These are phyloP conservation scores for Dendropsophus ebraccatus DNA, from an alignment of 2,113 vertebrate genomes.

Conservation along the genomic window DNA sequence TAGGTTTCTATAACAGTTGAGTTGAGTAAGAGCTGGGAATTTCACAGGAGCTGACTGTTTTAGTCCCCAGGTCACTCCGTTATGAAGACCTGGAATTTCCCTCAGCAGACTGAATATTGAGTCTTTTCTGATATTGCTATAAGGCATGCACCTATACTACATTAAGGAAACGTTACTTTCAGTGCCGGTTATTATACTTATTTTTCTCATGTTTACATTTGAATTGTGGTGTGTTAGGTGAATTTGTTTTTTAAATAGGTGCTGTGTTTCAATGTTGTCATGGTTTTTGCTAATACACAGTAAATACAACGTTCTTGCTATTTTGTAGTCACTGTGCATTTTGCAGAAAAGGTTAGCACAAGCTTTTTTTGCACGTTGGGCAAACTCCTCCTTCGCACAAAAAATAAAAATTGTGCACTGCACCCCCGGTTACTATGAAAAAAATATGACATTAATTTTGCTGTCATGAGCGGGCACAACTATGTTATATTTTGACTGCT, in stretches of 20 bases:
- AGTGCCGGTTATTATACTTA: not conserved
- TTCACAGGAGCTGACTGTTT: not conserved
- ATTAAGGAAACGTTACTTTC: not conserved
- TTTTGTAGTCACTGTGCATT: too few relatives aligned
- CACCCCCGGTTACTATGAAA: too few relatives aligned
- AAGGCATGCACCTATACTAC: not conserved
- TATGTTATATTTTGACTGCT: too few relatives aligned
- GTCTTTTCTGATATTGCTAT: not conserved
- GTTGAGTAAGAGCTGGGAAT: slow-evolving; percentile 3
- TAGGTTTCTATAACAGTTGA: too few relatives aligned
- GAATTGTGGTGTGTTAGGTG: not conserved
- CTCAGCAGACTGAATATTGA: not conserved
- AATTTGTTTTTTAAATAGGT: not conserved
- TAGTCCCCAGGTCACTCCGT: not conserved
- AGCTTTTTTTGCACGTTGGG: too few relatives aligned
- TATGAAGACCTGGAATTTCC: slow-evolving; percentile 8
- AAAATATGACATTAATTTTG: too few relatives aligned
- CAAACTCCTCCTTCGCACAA: too few relatives aligned
- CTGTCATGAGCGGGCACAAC: too few relatives aligned
- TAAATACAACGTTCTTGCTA: not conserved
- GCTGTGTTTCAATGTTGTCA: not conserved
- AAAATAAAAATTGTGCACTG: too few relatives aligned
- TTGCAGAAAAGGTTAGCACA: too few relatives aligned
- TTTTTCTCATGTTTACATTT: not conserved
- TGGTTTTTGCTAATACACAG: not conserved